phyloP scores from a whole-genome alignment of 2,113 vertebrate species.

The Columbina picui region DNA sequence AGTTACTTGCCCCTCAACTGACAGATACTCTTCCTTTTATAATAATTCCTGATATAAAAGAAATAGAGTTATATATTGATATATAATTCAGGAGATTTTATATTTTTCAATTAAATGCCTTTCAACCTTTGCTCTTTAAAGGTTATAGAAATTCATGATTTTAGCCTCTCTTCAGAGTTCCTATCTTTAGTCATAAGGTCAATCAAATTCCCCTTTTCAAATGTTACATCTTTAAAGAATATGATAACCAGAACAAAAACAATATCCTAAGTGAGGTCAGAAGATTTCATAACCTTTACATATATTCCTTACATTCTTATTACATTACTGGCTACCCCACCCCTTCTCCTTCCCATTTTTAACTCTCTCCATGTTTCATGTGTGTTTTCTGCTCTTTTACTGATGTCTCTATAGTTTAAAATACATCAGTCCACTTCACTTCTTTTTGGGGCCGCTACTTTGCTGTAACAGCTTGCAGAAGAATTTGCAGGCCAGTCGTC shows the following conservation, averaged over 20 bases:
- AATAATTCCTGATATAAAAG: conserved; percentile 50
- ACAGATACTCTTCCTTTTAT: conserved; percentile 20
- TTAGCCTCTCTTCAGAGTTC: conserved; percentile 50
- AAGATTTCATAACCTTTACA: conserved; percentile 50
- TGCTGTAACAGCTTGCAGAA: neutral
- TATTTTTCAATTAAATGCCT: conserved; percentile 67
- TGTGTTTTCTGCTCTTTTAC: neutral
- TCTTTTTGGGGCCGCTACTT: neutral
- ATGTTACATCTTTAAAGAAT: conserved; percentile 62
- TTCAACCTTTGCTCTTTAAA: conserved; percentile 72
- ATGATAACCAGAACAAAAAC: conserved; percentile 60
- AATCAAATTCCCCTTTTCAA: conserved; percentile 71
- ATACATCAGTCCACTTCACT: neutral
- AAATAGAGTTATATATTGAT: conserved; percentile 60
- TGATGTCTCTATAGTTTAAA: neutral
- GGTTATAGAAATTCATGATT: conserved; percentile 67
- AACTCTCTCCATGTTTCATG: neutral
- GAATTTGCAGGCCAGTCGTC: neutral
- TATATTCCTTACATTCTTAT: conserved; percentile 18
- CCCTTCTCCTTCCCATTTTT: neutral
- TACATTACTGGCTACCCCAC: neutral
- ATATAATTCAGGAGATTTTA: conserved; percentile 50
- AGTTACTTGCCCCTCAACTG: conserved; percentile 16
- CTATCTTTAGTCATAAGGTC: conserved; percentile 65
- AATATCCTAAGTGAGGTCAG: conserved; percentile 53